Evolutionary conservation across 1,140 invertebrate species (phyloP), one percentile per base, ranked within the genome.

Genomic region (Phymastichus coffea): DNA sequence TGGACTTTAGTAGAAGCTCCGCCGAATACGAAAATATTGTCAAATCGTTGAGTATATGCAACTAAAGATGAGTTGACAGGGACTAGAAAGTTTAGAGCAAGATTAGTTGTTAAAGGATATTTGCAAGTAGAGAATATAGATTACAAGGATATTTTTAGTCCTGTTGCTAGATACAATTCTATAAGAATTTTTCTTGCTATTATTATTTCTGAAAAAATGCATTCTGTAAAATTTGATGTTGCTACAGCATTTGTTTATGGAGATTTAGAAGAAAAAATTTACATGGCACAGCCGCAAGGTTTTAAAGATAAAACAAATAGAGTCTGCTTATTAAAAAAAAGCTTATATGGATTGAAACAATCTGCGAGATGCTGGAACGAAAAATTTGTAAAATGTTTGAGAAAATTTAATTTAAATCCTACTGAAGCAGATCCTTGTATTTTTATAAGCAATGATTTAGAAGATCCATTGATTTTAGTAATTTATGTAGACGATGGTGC

Each of bases 301-400:
- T 52, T 68, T 19, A 35, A 57, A 9, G 37, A 56, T 6, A 33
- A 53, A 17, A 49, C 70, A 3, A 56, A 63, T n/a, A 58, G 30
- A 40, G 65, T 66, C 57, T 80, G 76, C 68, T 69, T 69, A 53
- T 61, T 79, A 62, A 65, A 44, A 22, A 78, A 73, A 63, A 69
- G 67, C 15, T 19, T 80, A 3, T 78, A 78, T 64, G 76, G 77
- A 1, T 56, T 80, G n/a, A 77, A 78, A 53, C 75, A 80, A 58
- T 63, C 79, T 35, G 66, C 70, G 2, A 47, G 71, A 17, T 74
- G 73, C 49, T 76, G 73, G 71, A 75, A 76, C 59, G 53, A 70
- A 66, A 65, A 19, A 51, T 64, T 33, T 38, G 61, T n/a, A 44
- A 64, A 25, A 22, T 55, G 19, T 10, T 33, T 59, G 41, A 33